phyloP scores from a whole-genome alignment of 1,140 invertebrate genomes.

The Lordiphosa collinella region DNA sequence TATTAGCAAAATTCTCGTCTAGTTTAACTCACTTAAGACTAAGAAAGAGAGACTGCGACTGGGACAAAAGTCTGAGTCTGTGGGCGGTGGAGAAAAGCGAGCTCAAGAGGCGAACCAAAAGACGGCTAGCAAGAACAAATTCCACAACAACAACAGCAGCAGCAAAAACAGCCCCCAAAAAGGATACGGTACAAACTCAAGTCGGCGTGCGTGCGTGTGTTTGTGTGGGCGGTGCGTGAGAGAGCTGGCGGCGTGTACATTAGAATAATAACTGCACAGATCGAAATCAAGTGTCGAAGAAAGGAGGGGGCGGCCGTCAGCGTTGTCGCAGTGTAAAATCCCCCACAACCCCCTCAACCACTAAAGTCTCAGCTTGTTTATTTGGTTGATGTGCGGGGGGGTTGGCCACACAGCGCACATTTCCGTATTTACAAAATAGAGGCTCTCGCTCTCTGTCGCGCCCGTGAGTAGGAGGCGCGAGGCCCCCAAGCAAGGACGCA shows the following conservation, averaged over 20 bases:
- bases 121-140: not conserved
- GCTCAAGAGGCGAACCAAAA: not conserved
- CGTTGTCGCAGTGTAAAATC: not conserved
- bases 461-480: not conserved
- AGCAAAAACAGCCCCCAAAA: not conserved
- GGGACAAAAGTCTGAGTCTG: not conserved
- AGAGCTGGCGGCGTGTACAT: slow-evolving; percentile 43
- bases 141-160: not conserved
- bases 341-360: not conserved
- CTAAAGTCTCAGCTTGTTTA: slow-evolving; percentile 1
- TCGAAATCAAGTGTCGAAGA: slow-evolving; percentile 10
- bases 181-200: not conserved
- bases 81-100: not conserved
- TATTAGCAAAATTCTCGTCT: slow-evolving; percentile 28
- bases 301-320: slow-evolving; percentile 14
- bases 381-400: not conserved
- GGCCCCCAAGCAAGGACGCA: not conserved
- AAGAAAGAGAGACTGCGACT: slow-evolving; percentile 11
- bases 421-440: slow-evolving; percentile 35
- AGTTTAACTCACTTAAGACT: slow-evolving; percentile 5
- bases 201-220: slow-evolving; percentile 5
- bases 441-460: not conserved
- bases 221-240: slow-evolving; percentile 24
- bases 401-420: not conserved
- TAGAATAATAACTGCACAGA: slow-evolving; percentile 41